phyloP scores from a whole-genome alignment of 1,140 invertebrate species.

The Drosophila elegans region DNA sequence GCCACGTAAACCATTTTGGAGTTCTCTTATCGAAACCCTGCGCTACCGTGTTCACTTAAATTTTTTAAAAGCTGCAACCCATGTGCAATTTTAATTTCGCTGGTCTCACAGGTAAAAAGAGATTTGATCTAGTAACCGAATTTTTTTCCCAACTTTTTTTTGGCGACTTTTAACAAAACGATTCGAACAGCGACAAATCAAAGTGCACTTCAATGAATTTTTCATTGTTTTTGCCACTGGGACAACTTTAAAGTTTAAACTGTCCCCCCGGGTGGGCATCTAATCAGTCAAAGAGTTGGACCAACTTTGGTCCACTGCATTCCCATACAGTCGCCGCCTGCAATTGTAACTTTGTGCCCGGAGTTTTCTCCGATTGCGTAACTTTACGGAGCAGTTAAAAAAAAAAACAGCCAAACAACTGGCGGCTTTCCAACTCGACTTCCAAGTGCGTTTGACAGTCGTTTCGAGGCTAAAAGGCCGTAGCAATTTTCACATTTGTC shows the following conservation, averaged over 20 bases:
- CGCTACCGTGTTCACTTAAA: neutral
- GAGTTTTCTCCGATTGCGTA: constrained; percentile 48
- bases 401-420: constrained; percentile 43
- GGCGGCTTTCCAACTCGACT: constrained; percentile 60
- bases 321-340: constrained; percentile 9
- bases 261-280: constrained; percentile 30
- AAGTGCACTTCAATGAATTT: constrained; percentile 32
- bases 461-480: constrained; percentile 38
- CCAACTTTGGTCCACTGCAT: constrained; percentile 43
- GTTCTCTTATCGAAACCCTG: neutral
- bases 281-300: constrained; percentile 71
- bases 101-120: constrained; percentile 5
- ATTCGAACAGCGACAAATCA: constrained; percentile 15
- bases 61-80: constrained; percentile 3
- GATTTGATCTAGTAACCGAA: constrained; percentile 3
- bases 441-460: constrained; percentile 72
- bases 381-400: constrained; percentile 42
- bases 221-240: constrained; percentile 25
- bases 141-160: constrained; percentile 6
- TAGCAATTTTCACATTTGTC: constrained; percentile 71
- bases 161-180: neutral
- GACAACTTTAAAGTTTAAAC: constrained; percentile 31
- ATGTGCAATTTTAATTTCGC: constrained; percentile 2
- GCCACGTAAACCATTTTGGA: neutral
- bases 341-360: constrained; percentile 63